Evolutionary conservation across 2,888 invertebrate genomes (phyloP), one percentile per base, ranked within the genome.

Genomic region (Sinopyrophorus schimmeli): DNA sequence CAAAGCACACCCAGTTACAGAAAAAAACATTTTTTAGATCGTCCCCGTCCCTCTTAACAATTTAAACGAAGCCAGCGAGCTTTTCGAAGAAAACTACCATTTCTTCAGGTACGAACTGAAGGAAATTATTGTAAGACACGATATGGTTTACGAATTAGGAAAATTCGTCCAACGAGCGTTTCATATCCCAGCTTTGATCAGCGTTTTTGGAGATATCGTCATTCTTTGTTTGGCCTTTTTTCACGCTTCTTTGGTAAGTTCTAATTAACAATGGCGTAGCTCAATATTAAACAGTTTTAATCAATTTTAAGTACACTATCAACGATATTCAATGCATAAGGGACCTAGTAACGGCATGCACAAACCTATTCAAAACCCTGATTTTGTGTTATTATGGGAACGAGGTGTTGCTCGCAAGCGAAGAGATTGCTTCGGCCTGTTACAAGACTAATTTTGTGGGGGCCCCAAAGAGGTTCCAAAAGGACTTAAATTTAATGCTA

Each of bases 161-260:
- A n/a, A 15, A 10, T 5, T 30, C 16, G 24, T 44, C n/a, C 44
- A 44, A 23, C 21, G 11, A 5, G 18, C 44, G 2, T 44, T 44
- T 11, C 2, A 27, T 5, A 5, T 16, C 7, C 20, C 30, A 9
- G 6, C 38, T 4, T n/a, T 37, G 5, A 21, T 44, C 3, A 21
- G 37, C 7, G 21, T 44, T 23, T 21, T 17, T 3, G 38, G 44
- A 18, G 44, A 44, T n/a, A 24, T 44, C 9, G 30, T 44, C 5
- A 37, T 44, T 9, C 37, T 44, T 1, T 37, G 44, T 11, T 44
- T 44, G 27, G n/a, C 44, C 1, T n/a, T 38, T n/a, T 44, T 44
- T 17, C 44, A 44, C 12, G 44, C 44, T 10, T 44, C 44, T 2
- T n/a, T 44, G 28, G 44, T 44, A 30, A 6, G 42, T 34, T 5